Base-by-base conservation (phyloP, 2,113 vertebrate species). In the Notarius lentiginosus region DNA sequence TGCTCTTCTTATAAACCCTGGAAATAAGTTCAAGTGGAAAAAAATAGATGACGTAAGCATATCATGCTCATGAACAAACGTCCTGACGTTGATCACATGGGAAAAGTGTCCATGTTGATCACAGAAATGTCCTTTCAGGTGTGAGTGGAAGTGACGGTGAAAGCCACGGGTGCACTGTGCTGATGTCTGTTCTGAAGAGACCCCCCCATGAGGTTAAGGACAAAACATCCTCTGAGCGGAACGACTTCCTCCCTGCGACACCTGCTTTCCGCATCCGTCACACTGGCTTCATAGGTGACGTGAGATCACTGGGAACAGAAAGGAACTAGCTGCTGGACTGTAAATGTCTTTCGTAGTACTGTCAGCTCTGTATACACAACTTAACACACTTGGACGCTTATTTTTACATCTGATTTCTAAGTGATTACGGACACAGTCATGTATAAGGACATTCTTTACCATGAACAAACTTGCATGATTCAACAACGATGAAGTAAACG, bases 221-320 rank as follows among this genome's bases (percentile, higher is more conserved):
- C 88, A 91, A 93, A 92, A 94, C 91, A 90, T 94, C 92, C 90
- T 93, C 89, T 86, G 63, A 76, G 87, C 88, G 84, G 82, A 85
- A 90, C 88, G 61, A 82, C 91, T 93, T 94, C 91, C 91, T 93
- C 86, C 60, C 61, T 63, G 79, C 80, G 51, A 87, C 91, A 94
- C 92, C 92, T 94, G 92, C 89, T 66, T 83, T 84, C 85, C 87
- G 49, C 75, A 83, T 84, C 89, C 81, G 88, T 87, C 89, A 91
- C 24, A 47, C 92, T 84, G 88, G 83, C 56, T 68, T 56, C 77
- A 87, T n/a, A 85, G 70, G 63, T 51, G 70, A 73, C 66, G 73
- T 47, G 47, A 17, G 27, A 60, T 81, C 47, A 87, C 85, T 63
- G 87, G 79, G 30, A 65, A 70, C 56, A 83, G 56, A 34, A 56